phyloP scores from a whole-genome alignment of 35 echinoderm and acorn worm genomes.

The Patiria miniata region DNA sequence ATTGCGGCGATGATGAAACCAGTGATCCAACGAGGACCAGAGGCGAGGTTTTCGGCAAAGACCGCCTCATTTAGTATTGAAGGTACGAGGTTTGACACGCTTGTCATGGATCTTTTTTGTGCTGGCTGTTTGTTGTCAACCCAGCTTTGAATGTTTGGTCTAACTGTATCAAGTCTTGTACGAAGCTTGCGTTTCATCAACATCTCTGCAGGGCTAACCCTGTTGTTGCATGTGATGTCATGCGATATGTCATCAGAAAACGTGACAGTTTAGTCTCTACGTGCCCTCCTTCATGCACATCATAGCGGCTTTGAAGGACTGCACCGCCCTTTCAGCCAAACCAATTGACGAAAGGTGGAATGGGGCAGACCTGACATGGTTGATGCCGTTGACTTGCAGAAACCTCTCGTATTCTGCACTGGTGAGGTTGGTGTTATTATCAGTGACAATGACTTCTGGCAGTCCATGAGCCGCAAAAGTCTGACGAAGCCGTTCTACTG shows the following conservation, averaged over 20 bases:
- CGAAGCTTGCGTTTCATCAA: constrained; percentile 40
- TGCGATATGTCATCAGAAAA: constrained; percentile 43
- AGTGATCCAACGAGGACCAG: constrained; percentile 26
- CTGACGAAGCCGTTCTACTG: constrained; percentile 46
- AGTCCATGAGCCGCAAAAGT: constrained; percentile 71
- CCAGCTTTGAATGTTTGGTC: constrained; percentile 31
- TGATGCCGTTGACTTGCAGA: constrained; percentile 52
- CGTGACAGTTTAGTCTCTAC: constrained; percentile 66
- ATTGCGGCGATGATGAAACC: background rate
- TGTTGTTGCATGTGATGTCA: constrained; percentile 65
- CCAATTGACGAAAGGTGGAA: constrained; percentile 68
- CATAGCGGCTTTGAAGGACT: constrained; percentile 38
- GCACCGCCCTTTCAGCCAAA: constrained; percentile 61
- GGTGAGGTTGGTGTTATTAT: constrained; percentile 63
- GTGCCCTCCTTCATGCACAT: constrained; percentile 34
- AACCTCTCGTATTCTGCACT: constrained; percentile 65
- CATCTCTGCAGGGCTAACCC: constrained; percentile 36
- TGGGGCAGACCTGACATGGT: constrained; percentile 42
- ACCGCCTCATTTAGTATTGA: constrained; percentile 43
- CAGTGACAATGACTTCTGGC: constrained; percentile 63
- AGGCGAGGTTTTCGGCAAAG: constrained; percentile 22
- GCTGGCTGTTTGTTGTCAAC: constrained; percentile 25
- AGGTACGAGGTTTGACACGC: constrained; percentile 14
- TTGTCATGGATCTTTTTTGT: constrained; percentile 36
- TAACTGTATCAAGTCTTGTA: background rate